phyloP scores from a whole-genome alignment of 2,888 invertebrate species.

The Apoderus coryli region DNA sequence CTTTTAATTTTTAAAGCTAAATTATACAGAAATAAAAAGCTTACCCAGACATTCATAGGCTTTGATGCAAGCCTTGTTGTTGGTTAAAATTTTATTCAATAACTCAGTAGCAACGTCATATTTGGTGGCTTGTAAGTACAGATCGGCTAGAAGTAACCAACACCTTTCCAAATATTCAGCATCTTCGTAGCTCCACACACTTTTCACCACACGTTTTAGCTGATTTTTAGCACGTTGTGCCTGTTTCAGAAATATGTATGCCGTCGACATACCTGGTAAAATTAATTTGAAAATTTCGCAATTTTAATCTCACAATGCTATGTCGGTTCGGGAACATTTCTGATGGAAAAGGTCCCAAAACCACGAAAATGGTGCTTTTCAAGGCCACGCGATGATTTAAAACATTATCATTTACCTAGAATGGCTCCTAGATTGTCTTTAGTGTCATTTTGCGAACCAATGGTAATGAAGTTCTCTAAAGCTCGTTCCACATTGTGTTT shows the following conservation, averaged over 20 bases:
- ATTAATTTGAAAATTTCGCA: background rate
- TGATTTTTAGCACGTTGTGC: constrained; percentile 84
- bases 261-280: constrained; percentile 42
- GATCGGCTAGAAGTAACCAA: constrained; percentile 89
- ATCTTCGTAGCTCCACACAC: constrained; percentile 86
- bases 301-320: too few relatives aligned
- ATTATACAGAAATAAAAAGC: too few relatives aligned
- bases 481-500: constrained; percentile 74
- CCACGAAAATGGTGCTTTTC: too few relatives aligned
- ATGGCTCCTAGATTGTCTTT: constrained; percentile 75
- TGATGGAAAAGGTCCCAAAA: too few relatives aligned
- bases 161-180: constrained; percentile 91
- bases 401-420: too few relatives aligned
- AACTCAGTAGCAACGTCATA: constrained; percentile 76
- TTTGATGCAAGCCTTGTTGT: constrained; percentile 77
- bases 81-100: constrained; percentile 58
- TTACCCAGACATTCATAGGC: constrained; percentile 83
- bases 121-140: constrained; percentile 70
- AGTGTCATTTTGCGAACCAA: constrained; percentile 55
- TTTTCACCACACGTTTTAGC: constrained; percentile 74
- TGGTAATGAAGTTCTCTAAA: constrained; percentile 56
- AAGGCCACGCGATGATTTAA: too few relatives aligned
- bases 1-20: too few relatives aligned
- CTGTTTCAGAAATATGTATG: constrained; percentile 79
- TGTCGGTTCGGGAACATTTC: too few relatives aligned